Evolutionary conservation across 2,113 vertebrate species (phyloP).

Genomic region (Grammomys surdaster): DNA sequence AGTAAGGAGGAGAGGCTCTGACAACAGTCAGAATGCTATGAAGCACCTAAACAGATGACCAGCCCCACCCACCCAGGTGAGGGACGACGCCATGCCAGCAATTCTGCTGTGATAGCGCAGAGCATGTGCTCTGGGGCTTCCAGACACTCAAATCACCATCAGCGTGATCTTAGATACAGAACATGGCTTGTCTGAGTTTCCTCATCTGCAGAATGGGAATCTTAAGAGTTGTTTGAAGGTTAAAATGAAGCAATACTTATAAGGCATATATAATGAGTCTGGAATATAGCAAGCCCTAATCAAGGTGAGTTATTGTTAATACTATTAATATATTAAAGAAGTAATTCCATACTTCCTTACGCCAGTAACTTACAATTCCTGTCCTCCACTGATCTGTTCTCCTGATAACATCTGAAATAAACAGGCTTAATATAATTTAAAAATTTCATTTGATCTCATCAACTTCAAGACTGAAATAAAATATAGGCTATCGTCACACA

Average conservation of each 20-base stretch:
- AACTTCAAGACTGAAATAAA: conserved; percentile 58
- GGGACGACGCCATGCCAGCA: background rate
- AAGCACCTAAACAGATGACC: background rate
- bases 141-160: background rate
- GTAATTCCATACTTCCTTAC: conserved; percentile 53
- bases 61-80: background rate
- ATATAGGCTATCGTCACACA: conserved; percentile 26
- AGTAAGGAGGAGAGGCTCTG: background rate
- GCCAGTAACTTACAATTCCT: conserved; percentile 76
- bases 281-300: background rate
- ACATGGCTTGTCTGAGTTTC: conserved; percentile 21
- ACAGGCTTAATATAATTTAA: conserved; percentile 75
- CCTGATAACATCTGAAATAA: conserved; percentile 78
- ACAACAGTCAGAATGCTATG: background rate
- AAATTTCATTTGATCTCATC: conserved; percentile 60
- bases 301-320: conserved; percentile 66
- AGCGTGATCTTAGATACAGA: background rate
- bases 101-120: background rate
- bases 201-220: conserved; percentile 73
- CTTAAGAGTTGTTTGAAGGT: conserved; percentile 54
- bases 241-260: conserved; percentile 65
- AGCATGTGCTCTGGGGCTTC: background rate
- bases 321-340: conserved; percentile 66
- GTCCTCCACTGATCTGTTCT: conserved; percentile 74
- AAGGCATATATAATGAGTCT: conserved; percentile 50